Percentiles rank a stretch among this genome's conserved stretches.
Conservation (phyloP, 2,888 invertebrate genomes). For the Argyresthia goedartella region DNA sequence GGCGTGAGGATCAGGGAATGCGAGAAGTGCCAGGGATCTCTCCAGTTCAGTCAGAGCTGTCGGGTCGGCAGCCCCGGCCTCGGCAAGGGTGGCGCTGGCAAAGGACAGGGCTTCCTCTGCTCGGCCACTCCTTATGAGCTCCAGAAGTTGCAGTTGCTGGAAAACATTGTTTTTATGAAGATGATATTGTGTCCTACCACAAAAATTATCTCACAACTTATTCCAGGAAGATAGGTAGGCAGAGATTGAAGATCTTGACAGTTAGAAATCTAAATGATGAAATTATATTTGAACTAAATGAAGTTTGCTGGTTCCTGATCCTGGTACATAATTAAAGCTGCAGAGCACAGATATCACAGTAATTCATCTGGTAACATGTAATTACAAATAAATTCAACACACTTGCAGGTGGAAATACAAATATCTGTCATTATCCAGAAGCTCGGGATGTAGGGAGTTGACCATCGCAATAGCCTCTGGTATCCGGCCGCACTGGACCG, state of each 20-base stretch:
- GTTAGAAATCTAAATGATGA: neutral
- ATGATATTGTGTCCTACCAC: no score
- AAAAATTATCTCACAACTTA: no score
- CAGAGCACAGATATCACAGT: neutral
- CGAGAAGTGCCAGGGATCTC: conserved; percentile 92
- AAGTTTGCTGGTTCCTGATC: neutral
- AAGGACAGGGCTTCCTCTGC: conserved; percentile 91
- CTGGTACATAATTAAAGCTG: neutral
- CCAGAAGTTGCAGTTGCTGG: conserved; percentile 91
- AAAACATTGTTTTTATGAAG: neutral
- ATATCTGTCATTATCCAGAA: conserved; percentile 95
- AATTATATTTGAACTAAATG: no score
- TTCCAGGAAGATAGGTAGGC: no score
- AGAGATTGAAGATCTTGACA: no score
- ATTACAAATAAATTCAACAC: no score
- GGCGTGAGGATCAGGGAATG: conserved; percentile 95
- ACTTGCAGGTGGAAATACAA: conserved; percentile 96
- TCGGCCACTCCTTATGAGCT: conserved; percentile 85
- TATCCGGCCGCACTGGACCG: conserved; percentile 92
- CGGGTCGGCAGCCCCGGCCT: conserved; percentile 88
- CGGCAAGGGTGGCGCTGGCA: conserved; percentile 90
- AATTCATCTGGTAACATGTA: no score
- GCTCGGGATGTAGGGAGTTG: conserved; percentile 93
- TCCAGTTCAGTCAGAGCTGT: conserved; percentile 84
- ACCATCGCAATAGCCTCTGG: conserved; percentile 95